phyloP scores from a whole-genome alignment of 2,113 vertebrate genomes.

The Hassar affinis region DNA sequence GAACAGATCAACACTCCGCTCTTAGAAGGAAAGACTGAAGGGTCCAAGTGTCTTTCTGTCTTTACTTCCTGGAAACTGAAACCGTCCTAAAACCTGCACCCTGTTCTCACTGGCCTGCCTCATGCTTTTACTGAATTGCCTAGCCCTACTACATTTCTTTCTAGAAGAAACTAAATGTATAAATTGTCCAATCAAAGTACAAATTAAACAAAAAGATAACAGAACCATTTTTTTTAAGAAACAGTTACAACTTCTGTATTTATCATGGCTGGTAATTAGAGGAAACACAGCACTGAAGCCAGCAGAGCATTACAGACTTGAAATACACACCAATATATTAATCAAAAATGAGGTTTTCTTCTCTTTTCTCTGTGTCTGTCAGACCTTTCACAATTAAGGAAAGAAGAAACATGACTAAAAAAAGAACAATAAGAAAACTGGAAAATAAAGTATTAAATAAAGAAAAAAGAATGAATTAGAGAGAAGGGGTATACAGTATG shows the following conservation, averaged over 20 bases:
- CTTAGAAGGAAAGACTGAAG: neutral
- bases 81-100: neutral
- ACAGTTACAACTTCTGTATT: neutral
- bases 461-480: neutral
- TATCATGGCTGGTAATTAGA: neutral
- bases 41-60: neutral
- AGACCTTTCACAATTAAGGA: neutral
- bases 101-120: neutral
- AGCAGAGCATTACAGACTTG: neutral
- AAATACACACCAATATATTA: neutral
- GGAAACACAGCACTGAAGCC: neutral
- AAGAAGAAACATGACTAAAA: neutral
- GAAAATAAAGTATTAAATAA: neutral
- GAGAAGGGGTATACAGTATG: neutral
- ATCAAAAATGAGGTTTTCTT: neutral
- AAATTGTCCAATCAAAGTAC: neutral
- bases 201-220: neutral
- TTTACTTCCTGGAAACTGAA: neutral
- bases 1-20: neutral
- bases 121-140: neutral
- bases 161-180: neutral
- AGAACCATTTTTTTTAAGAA: neutral
- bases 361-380: neutral
- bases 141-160: neutral
- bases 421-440: neutral